Percentiles rank a stretch among this genome's conserved stretches.
Evolutionary conservation across 2,797 vertebrate species (phyloP).

Genomic region (Acrossocheilus wenchowensis): DNA sequence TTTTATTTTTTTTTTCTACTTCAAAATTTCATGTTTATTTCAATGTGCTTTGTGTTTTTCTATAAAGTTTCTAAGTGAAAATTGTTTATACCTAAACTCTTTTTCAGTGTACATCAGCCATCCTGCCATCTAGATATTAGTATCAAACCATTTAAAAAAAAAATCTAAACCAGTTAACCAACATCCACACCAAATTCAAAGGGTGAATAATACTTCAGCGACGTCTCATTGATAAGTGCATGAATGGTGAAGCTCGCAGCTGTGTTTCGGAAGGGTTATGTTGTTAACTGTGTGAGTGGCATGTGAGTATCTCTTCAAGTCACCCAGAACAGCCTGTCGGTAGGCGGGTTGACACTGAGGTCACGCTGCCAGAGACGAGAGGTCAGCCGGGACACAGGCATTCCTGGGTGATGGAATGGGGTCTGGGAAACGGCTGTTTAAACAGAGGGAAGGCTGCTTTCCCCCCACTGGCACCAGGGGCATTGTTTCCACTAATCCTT

Average conservation of each 20-base stretch:
- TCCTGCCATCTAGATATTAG: background rate
- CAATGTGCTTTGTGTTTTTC: background rate
- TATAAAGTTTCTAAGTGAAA: background rate
- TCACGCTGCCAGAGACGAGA: constrained; percentile 25
- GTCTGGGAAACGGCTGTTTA: constrained; percentile 77
- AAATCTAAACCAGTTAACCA: background rate
- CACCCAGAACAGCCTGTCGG: constrained; percentile 59
- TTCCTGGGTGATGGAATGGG: constrained; percentile 69
- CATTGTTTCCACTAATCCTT: constrained; percentile 78
- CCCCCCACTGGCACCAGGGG: constrained; percentile 75
- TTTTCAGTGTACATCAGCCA: background rate
- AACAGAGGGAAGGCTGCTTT: constrained; percentile 73
- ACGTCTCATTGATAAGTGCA: background rate
- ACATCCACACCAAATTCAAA: background rate
- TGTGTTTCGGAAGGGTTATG: background rate
- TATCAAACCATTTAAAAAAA: background rate
- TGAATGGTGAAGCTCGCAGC: background rate
- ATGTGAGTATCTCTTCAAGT: constrained; percentile 53
- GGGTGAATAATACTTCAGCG: background rate
- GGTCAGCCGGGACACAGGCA: constrained; percentile 68
- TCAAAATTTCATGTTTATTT: background rate
- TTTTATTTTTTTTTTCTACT: background rate
- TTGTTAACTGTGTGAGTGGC: constrained; percentile 40
- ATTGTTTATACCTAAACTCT: background rate
- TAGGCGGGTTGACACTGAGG: constrained; percentile 58